phyloP scores from a whole-genome alignment of 1,140 invertebrate genomes.

The Drosophila sp. region DNA sequence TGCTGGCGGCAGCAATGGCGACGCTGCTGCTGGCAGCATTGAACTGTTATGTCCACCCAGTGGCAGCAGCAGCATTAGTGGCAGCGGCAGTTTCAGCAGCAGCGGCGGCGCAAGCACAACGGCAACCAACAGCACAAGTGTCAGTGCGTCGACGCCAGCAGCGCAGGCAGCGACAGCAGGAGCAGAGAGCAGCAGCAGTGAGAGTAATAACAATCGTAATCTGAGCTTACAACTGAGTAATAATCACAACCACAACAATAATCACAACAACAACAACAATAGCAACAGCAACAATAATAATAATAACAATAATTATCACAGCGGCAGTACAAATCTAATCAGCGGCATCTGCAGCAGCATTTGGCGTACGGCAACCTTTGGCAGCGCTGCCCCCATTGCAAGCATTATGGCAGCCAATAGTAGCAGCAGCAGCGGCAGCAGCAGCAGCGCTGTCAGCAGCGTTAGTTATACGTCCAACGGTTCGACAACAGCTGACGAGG shows the following conservation, averaged over 20 bases:
- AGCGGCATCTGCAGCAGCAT: conserved; percentile 74
- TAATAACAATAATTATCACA: conserved; percentile 18
- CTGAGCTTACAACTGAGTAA: conserved; percentile 53
- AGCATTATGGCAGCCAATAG: conserved; percentile 22
- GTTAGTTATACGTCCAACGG: conserved; percentile 51
- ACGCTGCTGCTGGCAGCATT: conserved; percentile 54
- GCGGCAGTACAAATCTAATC: conserved; percentile 58
- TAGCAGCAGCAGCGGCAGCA: conserved; percentile 12
- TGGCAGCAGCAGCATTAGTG: conserved; percentile 69
- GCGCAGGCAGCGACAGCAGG: conserved; percentile 17
- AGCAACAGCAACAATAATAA: conserved; percentile 33
- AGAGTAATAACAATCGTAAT: conserved; percentile 53
- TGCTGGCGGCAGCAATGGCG: conserved; percentile 3
- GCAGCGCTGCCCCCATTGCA: conserved; percentile 61
- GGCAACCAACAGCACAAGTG: conserved; percentile 51
- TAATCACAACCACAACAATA: conserved; percentile 23
- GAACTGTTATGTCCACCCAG: conserved; percentile 67
- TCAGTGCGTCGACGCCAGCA: conserved; percentile 26
- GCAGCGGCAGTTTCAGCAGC: conserved; percentile 69
- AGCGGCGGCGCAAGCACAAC: conserved; percentile 59
- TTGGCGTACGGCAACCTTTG: conserved; percentile 74
- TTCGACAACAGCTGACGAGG: conserved; percentile 46
- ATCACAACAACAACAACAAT: conserved; percentile 27
- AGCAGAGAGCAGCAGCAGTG: conserved; percentile 16
- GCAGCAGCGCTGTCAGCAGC: conserved; percentile 13